Conservation (phyloP, 2,113 vertebrate genomes). For the Herpetotheres cachinnans region DNA sequence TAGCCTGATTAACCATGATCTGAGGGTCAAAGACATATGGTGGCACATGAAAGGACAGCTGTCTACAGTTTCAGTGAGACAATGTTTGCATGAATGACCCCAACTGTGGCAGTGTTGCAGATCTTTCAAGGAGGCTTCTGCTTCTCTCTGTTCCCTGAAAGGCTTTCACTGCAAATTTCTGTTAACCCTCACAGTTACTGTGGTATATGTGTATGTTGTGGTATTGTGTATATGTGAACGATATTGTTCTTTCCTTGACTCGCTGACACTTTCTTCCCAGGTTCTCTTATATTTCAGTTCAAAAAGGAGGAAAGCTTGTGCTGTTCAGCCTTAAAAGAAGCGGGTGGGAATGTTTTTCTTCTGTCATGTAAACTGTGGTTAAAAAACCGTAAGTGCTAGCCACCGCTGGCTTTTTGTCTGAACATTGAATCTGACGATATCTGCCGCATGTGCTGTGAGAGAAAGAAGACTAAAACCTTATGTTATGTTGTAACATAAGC, state of each 20-base stretch:
- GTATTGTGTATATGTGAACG: too few species aligned
- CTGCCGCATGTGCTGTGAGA: neutral
- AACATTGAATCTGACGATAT: neutral
- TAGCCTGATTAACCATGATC: neutral
- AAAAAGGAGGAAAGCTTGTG: neutral
- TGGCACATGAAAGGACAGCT: neutral
- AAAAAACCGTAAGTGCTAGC: neutral
- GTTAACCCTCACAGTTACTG: neutral
- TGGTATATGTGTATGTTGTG: too few species aligned
- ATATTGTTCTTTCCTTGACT: neutral
- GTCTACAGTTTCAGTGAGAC: neutral
- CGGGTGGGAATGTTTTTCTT: neutral
- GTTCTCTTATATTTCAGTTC: neutral
- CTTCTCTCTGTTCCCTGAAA: neutral
- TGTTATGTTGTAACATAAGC: neutral
- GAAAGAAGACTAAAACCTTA: neutral
- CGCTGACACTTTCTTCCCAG: neutral
- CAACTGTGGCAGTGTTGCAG: neutral
- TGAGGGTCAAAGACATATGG: neutral
- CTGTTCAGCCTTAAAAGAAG: neutral
- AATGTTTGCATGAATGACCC: neutral
- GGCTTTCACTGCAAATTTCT: neutral
- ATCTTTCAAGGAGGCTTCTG: neutral
- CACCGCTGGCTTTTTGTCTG: neutral
- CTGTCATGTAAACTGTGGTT: neutral